These are phyloP conservation scores for Actinia equina DNA, from an alignment of 64 coral and sea anemone genomes.

Conservation along the genomic window DNA sequence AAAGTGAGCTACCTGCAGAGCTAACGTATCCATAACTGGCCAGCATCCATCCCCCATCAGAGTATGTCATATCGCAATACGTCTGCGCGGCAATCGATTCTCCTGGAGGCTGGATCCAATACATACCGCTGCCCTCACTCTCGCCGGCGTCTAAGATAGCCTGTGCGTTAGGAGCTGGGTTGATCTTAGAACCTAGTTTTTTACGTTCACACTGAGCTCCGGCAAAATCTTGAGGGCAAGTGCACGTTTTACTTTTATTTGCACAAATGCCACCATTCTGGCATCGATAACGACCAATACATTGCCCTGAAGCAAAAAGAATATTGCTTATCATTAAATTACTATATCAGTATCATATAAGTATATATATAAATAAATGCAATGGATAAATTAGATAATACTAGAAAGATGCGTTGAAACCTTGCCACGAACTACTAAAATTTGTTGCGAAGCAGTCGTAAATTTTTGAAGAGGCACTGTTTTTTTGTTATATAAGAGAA, in stretches of 20 bases:
- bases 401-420: no score
- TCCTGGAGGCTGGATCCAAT: slow-evolving; percentile 93
- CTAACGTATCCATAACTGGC: slow-evolving; percentile 89
- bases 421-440: no score
- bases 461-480: no score
- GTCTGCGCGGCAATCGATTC: slow-evolving; percentile 66
- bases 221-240: slow-evolving; percentile 27
- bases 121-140: slow-evolving; percentile 72
- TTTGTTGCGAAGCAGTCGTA: no score
- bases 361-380: no score
- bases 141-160: slow-evolving; percentile 83
- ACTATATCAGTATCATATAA: no score
- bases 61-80: slow-evolving; percentile 88
- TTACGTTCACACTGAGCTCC: slow-evolving; percentile 31
- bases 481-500: no score
- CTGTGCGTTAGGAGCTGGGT: slow-evolving; percentile 72
- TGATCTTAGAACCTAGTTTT: slow-evolving; percentile 60
- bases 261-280: slow-evolving; percentile 44
- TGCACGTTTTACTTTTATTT: slow-evolving; percentile 30
- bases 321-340: no score
- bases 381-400: no score
- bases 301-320: slow-evolving; percentile 28
- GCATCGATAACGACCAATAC: slow-evolving; percentile 37
- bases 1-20: neutral
- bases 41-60: slow-evolving; percentile 84